phyloP scores from a whole-genome alignment of 1,140 invertebrate species.

The Drosophila ironensis region DNA sequence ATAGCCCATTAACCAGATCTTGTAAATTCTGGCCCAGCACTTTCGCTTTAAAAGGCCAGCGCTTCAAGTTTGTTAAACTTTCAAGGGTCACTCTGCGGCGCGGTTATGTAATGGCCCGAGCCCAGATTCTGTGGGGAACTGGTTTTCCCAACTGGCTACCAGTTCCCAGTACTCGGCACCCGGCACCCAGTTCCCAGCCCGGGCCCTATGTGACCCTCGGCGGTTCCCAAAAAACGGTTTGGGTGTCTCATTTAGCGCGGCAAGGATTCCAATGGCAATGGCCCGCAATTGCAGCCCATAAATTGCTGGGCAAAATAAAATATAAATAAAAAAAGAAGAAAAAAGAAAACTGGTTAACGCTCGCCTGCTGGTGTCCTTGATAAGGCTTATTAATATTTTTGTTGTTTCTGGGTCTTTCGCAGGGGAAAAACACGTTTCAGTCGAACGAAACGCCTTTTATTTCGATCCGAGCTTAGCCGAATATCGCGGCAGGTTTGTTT shows the following conservation, averaged over 20 bases:
- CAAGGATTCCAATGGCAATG: slow-evolving; percentile 77
- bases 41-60: slow-evolving; percentile 50
- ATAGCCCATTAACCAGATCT: not conserved
- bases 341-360: slow-evolving; percentile 55
- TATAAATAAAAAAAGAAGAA: not conserved
- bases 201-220: slow-evolving; percentile 50
- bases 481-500: slow-evolving; percentile 11
- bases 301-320: slow-evolving; percentile 52
- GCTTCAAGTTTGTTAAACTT: slow-evolving; percentile 52
- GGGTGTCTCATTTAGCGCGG: slow-evolving; percentile 34
- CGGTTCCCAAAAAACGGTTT: slow-evolving; percentile 29
- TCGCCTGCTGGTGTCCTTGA: slow-evolving; percentile 64
- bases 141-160: slow-evolving; percentile 39
- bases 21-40: slow-evolving; percentile 44
- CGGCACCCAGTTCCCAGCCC: slow-evolving; percentile 3
- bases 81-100: slow-evolving; percentile 37
- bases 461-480: slow-evolving; percentile 1
- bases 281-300: slow-evolving; percentile 66
- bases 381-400: slow-evolving; percentile 66
- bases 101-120: slow-evolving; percentile 59
- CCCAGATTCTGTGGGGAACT: slow-evolving; percentile 59
- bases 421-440: slow-evolving; percentile 60
- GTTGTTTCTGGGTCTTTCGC: slow-evolving; percentile 17
- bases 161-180: slow-evolving; percentile 1
- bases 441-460: slow-evolving; percentile 30